These are phyloP conservation scores for Eidolon helvum DNA, from an alignment of 2,113 vertebrate species.

Conservation along the genomic window DNA sequence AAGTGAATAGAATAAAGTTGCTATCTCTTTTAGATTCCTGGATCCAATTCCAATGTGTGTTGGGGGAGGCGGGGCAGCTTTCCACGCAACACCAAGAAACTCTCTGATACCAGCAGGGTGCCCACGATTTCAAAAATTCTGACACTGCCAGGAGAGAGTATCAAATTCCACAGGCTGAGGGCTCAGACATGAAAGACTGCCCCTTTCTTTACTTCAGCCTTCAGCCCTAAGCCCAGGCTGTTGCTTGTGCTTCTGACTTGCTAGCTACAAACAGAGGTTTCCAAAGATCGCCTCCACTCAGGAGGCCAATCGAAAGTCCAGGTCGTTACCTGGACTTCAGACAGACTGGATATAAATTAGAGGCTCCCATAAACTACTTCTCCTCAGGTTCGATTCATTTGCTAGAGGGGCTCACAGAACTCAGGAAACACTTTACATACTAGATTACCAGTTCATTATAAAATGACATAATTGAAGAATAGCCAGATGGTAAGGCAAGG, in stretches of 20 bases:
- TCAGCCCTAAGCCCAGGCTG: background rate
- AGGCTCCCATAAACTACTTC: background rate
- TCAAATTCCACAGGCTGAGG: background rate
- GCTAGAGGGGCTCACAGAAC: background rate
- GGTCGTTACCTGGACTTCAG: too few species aligned
- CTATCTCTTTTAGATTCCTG: background rate
- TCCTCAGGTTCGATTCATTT: background rate
- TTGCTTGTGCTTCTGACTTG: background rate
- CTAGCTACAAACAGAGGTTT: too few species aligned
- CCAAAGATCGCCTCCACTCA: too few species aligned
- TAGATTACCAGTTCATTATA: background rate
- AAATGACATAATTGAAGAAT: background rate
- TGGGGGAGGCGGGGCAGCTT: background rate
- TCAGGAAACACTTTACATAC: background rate
- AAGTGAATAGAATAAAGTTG: background rate
- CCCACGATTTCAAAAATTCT: background rate
- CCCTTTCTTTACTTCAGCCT: background rate
- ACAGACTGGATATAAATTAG: too few species aligned
- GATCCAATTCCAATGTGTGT: background rate
- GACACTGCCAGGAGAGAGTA: background rate
- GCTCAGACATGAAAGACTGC: background rate
- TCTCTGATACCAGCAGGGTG: background rate
- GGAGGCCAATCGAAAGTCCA: too few species aligned
- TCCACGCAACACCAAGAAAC: background rate
- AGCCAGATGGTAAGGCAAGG: background rate